These are phyloP conservation scores for Masnerella sp. DNA, from an alignment of 2,888 invertebrate genomes.

Conservation along the genomic window DNA sequence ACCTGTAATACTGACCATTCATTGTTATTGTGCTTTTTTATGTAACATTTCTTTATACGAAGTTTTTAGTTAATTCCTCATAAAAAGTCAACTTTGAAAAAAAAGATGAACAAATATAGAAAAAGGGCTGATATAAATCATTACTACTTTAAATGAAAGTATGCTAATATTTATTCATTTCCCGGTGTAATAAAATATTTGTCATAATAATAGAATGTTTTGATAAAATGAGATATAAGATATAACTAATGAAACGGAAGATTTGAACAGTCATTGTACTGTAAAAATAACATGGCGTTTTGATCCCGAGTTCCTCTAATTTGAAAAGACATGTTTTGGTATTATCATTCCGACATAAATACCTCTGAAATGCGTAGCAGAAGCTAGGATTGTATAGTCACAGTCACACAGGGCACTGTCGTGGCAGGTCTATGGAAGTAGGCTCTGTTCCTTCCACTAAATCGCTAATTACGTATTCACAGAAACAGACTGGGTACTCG, in stretches of 20 bases:
- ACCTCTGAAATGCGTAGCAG: conserved; percentile 77
- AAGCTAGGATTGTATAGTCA: conserved; percentile 77
- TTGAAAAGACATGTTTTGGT: conserved; percentile 74
- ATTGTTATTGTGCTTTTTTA: background rate
- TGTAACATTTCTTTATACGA: background rate
- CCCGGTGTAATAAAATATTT: too few relatives aligned
- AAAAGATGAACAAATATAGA: background rate
- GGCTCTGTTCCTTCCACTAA: conserved; percentile 77
- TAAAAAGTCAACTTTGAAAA: background rate
- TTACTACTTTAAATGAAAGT: too few relatives aligned
- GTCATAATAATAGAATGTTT: background rate
- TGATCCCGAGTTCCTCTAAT: conserved; percentile 60
- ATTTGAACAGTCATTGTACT: conserved; percentile 25
- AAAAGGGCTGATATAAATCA: too few relatives aligned
- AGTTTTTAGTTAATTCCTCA: background rate
- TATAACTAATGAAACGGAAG: conserved; percentile 12
- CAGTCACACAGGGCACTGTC: conserved; percentile 77
- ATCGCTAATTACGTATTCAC: conserved; percentile 74
- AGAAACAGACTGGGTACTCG: conserved; percentile 73
- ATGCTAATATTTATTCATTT: too few relatives aligned
- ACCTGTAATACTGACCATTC: conserved; percentile 5
- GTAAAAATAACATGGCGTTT: conserved; percentile 34
- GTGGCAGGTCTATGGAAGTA: conserved; percentile 77
- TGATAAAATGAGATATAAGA: background rate
- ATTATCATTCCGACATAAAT: conserved; percentile 78